Evolutionary conservation across 2,113 vertebrate species (phyloP).

Genomic region (Triplophysa rosa): DNA sequence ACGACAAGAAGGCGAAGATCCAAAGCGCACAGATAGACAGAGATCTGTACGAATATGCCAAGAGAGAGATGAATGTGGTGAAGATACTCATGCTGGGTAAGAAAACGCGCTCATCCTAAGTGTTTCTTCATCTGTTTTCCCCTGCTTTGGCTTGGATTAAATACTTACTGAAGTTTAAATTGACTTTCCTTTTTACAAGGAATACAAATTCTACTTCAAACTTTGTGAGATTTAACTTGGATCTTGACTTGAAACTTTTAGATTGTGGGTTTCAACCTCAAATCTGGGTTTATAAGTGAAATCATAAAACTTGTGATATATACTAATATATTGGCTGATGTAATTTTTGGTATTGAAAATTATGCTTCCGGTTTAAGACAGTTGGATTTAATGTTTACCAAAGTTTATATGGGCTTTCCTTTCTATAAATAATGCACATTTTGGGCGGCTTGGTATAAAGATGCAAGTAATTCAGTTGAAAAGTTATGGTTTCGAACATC

Average conservation of each 20-base stretch:
- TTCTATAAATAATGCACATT: background rate
- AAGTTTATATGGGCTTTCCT: background rate
- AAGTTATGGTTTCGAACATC: background rate
- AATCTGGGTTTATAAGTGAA: background rate
- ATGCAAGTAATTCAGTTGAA: no score
- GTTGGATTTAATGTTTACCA: background rate
- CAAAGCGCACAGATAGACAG: slow-evolving; percentile 71
- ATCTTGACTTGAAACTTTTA: background rate
- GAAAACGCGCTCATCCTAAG: slow-evolving; percentile 10
- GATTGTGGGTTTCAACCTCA: background rate
- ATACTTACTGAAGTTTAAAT: background rate
- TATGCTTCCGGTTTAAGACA: background rate
- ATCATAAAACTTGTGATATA: no score
- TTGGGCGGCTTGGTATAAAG: no score
- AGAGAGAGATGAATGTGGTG: slow-evolving; percentile 75
- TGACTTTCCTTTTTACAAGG: background rate
- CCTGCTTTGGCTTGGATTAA: background rate
- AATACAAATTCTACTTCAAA: background rate
- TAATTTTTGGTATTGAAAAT: no score
- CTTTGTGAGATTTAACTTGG: no score
- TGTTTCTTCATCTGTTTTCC: background rate
- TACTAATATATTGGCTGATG: background rate
- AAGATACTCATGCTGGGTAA: slow-evolving; percentile 78
- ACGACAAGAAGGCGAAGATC: slow-evolving; percentile 71
- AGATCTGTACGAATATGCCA: slow-evolving; percentile 72